A percentile compares a stretch with the other conserved stretches of the same genome.
Conservation (phyloP, 1,140 invertebrate species). For the Zaprionus lachaisei region DNA sequence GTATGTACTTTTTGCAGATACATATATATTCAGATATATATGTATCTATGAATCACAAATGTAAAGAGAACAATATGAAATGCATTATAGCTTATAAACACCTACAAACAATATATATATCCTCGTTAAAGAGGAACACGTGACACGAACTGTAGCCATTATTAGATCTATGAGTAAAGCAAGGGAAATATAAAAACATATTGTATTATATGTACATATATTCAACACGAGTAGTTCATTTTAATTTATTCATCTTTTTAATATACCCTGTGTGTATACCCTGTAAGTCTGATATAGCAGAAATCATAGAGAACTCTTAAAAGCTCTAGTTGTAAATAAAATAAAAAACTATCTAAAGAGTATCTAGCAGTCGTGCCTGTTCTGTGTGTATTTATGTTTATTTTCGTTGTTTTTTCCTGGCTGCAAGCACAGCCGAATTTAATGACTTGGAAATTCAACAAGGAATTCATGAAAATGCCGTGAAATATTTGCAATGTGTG, state of each 20-base stretch:
- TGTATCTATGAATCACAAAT: neutral
- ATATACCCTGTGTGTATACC: neutral
- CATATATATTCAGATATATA: neutral
- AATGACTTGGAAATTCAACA: conserved; percentile 35
- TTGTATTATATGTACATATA: neutral
- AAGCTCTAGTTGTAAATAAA: too few relatives aligned
- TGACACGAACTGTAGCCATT: neutral
- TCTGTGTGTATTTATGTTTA: neutral
- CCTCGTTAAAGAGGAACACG: neutral
- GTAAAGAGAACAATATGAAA: too few relatives aligned
- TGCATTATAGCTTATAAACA: neutral
- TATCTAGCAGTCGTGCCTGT: neutral
- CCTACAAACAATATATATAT: neutral
- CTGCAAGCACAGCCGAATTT: conserved; percentile 26
- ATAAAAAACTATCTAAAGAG: neutral
- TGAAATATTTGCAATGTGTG: conserved; percentile 40
- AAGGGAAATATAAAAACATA: too few relatives aligned
- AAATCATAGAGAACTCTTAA: too few relatives aligned
- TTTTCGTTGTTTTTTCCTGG: conserved; percentile 15
- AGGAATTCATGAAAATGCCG: conserved; percentile 23
- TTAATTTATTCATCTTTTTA: neutral
- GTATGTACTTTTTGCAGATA: neutral
- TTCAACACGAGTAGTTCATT: neutral
- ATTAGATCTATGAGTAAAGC: neutral
- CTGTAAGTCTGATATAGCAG: neutral